Conservation (phyloP, 2,888 invertebrate genomes). For the Acrobasis suavella region DNA sequence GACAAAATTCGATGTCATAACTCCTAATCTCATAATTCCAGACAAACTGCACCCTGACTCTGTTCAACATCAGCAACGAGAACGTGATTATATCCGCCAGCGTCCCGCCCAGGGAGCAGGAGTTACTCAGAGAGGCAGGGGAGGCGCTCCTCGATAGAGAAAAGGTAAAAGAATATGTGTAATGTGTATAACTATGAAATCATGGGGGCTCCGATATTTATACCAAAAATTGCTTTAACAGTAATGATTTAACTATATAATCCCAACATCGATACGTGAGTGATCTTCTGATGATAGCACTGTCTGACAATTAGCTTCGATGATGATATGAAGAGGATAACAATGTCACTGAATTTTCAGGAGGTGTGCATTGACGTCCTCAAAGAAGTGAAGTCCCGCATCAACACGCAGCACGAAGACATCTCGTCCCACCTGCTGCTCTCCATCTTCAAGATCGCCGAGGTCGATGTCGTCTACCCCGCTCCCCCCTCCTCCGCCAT, state of each 20-base stretch:
- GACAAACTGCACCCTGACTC: slow-evolving; percentile 92
- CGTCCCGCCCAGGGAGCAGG: slow-evolving; percentile 84
- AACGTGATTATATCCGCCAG: slow-evolving; percentile 94
- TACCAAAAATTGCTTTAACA: too few relatives aligned
- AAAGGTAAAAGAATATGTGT: slow-evolving; percentile 80
- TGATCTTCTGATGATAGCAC: too few relatives aligned
- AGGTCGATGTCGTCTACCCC: slow-evolving; percentile 93
- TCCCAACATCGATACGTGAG: too few relatives aligned
- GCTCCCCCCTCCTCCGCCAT: slow-evolving; percentile 82
- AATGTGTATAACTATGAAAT: too few relatives aligned
- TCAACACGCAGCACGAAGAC: slow-evolving; percentile 92
- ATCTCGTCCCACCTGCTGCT: slow-evolving; percentile 93
- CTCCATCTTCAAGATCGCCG: slow-evolving; percentile 96
- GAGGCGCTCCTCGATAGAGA: slow-evolving; percentile 86
- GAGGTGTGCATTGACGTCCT: slow-evolving; percentile 92
- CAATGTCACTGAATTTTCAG: slow-evolving; percentile 67
- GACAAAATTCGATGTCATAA: not conserved
- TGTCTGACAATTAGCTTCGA: too few relatives aligned
- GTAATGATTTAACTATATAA: too few relatives aligned
- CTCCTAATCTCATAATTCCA: slow-evolving; percentile 64
- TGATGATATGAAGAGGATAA: too few relatives aligned
- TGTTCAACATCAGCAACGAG: slow-evolving; percentile 93
- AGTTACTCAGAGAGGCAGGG: slow-evolving; percentile 84
- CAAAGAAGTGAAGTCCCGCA: slow-evolving; percentile 90
- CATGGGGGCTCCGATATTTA: too few relatives aligned